These are phyloP conservation scores for Paedocypris sp. DNA, from an alignment of 2,113 vertebrate species.

Conservation along the genomic window DNA sequence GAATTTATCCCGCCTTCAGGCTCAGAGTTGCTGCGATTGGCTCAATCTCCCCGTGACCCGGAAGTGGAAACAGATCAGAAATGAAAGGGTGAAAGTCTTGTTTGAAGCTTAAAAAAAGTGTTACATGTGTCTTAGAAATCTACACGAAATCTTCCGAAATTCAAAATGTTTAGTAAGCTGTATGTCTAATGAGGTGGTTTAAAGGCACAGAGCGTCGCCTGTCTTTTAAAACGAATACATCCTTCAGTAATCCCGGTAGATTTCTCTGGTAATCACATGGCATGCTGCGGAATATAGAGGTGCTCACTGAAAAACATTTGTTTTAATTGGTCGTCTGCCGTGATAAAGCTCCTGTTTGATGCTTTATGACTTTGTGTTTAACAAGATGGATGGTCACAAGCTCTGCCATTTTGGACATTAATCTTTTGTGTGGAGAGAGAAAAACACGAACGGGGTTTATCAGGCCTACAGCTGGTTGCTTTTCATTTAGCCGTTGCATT, in stretches of 20 bases:
- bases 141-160: too few species aligned
- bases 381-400: constrained; percentile 54
- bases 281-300: constrained; percentile 38
- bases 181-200: constrained; percentile 42
- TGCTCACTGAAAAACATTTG: constrained; percentile 44
- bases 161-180: constrained; percentile 35
- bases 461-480: constrained; percentile 5
- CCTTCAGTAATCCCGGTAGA: constrained; percentile 46
- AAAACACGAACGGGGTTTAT: neutral
- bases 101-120: too few species aligned
- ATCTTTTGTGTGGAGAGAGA: neutral
- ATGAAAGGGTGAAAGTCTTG: too few species aligned
- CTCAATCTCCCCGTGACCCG: too few species aligned
- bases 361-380: constrained; percentile 47
- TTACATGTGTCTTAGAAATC: too few species aligned
- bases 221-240: constrained; percentile 48
- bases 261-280: constrained; percentile 41
- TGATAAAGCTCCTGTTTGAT: constrained; percentile 59
- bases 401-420: constrained; percentile 11
- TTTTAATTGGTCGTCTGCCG: constrained; percentile 54
- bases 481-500: constrained; percentile 14
- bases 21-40: too few species aligned
- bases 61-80: too few species aligned
- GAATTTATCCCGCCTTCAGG: too few species aligned
- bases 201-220: constrained; percentile 33